Conservation (phyloP, 2,113 vertebrate genomes). For the Heteronetta atricapilla region DNA sequence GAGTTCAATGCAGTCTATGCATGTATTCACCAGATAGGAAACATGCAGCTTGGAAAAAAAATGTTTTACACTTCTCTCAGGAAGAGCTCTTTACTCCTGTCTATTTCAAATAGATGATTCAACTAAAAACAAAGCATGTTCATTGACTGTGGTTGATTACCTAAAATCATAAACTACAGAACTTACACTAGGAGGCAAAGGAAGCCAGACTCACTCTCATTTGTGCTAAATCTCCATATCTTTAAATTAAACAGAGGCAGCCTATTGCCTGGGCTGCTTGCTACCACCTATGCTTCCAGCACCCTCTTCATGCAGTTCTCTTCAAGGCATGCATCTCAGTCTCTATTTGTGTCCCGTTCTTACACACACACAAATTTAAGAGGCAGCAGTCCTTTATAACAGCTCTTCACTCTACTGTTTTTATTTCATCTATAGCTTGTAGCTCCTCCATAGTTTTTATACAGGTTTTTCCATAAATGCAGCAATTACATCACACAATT, state of each 20-base stretch:
- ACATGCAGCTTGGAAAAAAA: neutral
- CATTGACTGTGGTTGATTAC: neutral
- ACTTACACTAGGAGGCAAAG: neutral
- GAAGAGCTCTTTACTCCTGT: neutral
- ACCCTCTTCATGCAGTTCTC: neutral
- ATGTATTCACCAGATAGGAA: neutral
- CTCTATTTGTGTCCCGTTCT: neutral
- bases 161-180: neutral
- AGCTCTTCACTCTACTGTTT: neutral
- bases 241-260: neutral
- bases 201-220: neutral
- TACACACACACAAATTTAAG: neutral
- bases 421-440: neutral
- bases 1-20: neutral
- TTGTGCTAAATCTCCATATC: neutral
- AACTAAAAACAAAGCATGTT: neutral
- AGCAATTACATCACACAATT: neutral
- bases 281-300: neutral
- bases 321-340: fast-evolving
- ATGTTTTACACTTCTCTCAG: neutral
- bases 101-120: neutral
- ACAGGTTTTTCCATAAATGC: neutral
- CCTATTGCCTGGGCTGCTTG: neutral
- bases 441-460: neutral
- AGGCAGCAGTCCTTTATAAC: neutral